phyloP scores from a whole-genome alignment of 2,888 invertebrate species.

The Pollenia angustigena region DNA sequence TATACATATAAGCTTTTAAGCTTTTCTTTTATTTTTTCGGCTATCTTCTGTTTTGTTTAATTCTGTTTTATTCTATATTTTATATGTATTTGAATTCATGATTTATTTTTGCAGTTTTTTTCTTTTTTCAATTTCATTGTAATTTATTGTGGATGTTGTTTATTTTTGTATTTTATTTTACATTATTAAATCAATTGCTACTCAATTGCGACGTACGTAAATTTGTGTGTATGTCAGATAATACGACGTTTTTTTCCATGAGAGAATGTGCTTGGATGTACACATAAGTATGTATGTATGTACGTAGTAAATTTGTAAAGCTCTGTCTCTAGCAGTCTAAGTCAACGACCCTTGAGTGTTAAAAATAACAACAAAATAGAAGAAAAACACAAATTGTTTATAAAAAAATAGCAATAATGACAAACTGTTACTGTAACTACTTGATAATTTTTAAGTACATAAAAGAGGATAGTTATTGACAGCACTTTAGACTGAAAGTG shows the following conservation, averaged over 20 bases:
- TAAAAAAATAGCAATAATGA: slow-evolving; percentile 33
- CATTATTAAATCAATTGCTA: slow-evolving; percentile 65
- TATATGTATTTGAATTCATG: too few relatives aligned
- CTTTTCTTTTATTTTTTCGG: too few relatives aligned
- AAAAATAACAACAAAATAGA: slow-evolving; percentile 26
- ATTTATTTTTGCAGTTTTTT: not conserved
- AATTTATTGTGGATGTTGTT: slow-evolving; percentile 45
- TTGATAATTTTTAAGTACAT: not conserved
- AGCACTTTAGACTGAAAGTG: not conserved
- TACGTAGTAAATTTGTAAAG: slow-evolving; percentile 43
- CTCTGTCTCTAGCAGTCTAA: slow-evolving; percentile 17
- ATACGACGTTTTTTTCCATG: slow-evolving; percentile 15
- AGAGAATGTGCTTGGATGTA: not conserved
- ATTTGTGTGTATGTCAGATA: slow-evolving; percentile 20
- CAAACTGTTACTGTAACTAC: slow-evolving; percentile 34
- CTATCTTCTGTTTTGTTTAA: too few relatives aligned
- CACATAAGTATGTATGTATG: not conserved
- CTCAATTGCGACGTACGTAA: slow-evolving; percentile 59
- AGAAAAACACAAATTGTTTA: slow-evolving; percentile 24
- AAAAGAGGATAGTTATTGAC: not conserved
- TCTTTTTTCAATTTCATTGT: slow-evolving; percentile 3
- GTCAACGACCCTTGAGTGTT: slow-evolving; percentile 63
- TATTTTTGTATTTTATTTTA: slow-evolving; percentile 4
- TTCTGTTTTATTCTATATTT: too few relatives aligned
- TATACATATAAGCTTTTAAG: too few relatives aligned